Percentiles rank a stretch among this genome's conserved stretches.
phyloP scores from a whole-genome alignment of 2,888 invertebrate genomes.

The Mycalesis mineus region DNA sequence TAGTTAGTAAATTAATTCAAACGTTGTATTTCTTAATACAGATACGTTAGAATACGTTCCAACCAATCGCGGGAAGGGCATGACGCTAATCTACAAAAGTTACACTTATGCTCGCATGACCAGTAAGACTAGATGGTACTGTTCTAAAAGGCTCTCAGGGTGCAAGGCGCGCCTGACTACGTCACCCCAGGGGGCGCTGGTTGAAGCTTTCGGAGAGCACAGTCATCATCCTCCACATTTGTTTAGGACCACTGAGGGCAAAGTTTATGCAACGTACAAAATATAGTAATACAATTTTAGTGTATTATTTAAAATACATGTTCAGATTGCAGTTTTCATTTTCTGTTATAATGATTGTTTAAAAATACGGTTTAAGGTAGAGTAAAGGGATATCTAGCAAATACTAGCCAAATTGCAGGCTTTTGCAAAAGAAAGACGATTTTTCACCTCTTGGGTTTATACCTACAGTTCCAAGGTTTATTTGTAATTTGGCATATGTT shows the following conservation, averaged over 20 bases:
- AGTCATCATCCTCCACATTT: conserved; percentile 28
- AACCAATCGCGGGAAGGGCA: not conserved
- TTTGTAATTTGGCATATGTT: no score
- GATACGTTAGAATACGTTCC: not conserved
- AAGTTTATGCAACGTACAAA: not conserved
- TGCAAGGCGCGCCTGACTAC: conserved; percentile 40
- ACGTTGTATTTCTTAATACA: not conserved
- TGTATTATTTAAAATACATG: no score
- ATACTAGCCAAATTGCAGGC: no score
- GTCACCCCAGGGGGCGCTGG: conserved; percentile 23
- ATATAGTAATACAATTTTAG: no score
- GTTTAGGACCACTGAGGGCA: not conserved
- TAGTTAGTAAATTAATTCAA: no score
- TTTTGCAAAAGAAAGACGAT: no score
- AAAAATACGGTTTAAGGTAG: no score
- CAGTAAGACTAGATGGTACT: conserved; percentile 45
- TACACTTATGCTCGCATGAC: conserved; percentile 32
- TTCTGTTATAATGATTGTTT: no score
- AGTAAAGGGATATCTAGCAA: no score
- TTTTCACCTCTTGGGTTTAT: no score
- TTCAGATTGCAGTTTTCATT: no score
- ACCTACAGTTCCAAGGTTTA: no score
- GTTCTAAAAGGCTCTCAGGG: conserved; percentile 40
- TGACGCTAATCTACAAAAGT: conserved; percentile 22
- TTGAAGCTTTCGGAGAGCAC: conserved; percentile 32